Evolutionary conservation across 2,888 invertebrate genomes (phyloP).

Genomic region (Syrista parreyssii): DNA sequence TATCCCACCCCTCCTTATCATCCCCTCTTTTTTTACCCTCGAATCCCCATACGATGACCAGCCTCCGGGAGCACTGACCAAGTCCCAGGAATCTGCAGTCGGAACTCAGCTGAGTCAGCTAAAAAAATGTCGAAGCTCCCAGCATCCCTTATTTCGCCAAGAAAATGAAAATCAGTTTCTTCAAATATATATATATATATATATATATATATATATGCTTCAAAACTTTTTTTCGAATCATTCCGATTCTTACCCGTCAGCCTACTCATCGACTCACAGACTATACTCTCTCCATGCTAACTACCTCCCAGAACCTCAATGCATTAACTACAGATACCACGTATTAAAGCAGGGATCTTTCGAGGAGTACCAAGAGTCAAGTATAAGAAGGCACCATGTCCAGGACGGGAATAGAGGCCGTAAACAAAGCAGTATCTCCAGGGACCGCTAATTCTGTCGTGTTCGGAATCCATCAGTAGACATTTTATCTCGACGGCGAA

Average conservation of each 20-base stretch:
- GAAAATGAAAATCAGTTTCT: background rate
- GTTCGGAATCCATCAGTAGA: conserved; percentile 50
- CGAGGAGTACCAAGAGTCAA: background rate
- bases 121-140: background rate
- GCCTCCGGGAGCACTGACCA: background rate
- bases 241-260: background rate
- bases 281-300: background rate
- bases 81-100: background rate
- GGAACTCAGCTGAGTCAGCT: background rate
- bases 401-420: conserved; percentile 19
- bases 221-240: background rate
- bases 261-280: background rate
- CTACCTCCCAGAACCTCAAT: background rate
- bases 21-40: background rate
- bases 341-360: background rate
- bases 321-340: background rate
- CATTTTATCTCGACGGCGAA: conserved; percentile 29
- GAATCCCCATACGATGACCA: background rate
- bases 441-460: conserved; percentile 51
- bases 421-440: conserved; percentile 32
- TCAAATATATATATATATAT: background rate
- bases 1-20: background rate
- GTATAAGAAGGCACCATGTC: background rate
- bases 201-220: background rate
- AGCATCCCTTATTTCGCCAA: background rate